Evolutionary conservation across 2,888 invertebrate species (phyloP).

Genomic region (Agrotis exclamationis): DNA sequence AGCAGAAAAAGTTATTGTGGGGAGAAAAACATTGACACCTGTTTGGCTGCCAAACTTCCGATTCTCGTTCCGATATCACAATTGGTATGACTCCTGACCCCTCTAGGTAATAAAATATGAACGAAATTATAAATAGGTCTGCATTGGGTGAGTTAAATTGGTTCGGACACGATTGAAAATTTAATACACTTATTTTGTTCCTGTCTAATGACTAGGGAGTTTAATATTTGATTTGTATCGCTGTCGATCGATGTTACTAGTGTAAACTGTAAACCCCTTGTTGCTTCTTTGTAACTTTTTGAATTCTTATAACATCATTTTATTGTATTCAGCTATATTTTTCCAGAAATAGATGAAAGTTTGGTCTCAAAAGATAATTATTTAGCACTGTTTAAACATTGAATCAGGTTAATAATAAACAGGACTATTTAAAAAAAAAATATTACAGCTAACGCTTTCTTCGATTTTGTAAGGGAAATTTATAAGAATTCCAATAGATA

Average conservation of each 20-base stretch:
- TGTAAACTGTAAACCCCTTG: not conserved
- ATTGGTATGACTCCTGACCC: not conserved
- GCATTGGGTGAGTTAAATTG: conserved; percentile 26
- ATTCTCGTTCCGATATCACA: too few relatives aligned
- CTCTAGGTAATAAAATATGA: conserved; percentile 18
- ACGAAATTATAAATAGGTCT: conserved; percentile 18
- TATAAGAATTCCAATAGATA: conserved; percentile 8
- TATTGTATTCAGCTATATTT: not conserved
- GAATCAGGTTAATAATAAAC: not conserved
- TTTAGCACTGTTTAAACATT: not conserved
- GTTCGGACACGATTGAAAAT: conserved; percentile 25
- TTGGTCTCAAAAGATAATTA: not conserved
- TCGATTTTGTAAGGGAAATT: too few relatives aligned
- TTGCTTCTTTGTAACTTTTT: not conserved
- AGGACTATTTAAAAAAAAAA: not conserved
- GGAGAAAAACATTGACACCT: conserved; percentile 9
- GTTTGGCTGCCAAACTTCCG: conserved; percentile 3
- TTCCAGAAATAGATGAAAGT: not conserved
- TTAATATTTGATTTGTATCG: conserved; percentile 20
- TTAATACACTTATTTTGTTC: conserved; percentile 17
- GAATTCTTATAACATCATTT: not conserved
- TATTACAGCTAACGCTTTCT: too few relatives aligned
- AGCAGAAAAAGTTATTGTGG: conserved; percentile 1
- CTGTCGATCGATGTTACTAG: conserved; percentile 17
- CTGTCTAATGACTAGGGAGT: conserved; percentile 6